Base-by-base conservation (phyloP, 2,113 vertebrate genomes). In the Marmota flaviventris region DNA sequence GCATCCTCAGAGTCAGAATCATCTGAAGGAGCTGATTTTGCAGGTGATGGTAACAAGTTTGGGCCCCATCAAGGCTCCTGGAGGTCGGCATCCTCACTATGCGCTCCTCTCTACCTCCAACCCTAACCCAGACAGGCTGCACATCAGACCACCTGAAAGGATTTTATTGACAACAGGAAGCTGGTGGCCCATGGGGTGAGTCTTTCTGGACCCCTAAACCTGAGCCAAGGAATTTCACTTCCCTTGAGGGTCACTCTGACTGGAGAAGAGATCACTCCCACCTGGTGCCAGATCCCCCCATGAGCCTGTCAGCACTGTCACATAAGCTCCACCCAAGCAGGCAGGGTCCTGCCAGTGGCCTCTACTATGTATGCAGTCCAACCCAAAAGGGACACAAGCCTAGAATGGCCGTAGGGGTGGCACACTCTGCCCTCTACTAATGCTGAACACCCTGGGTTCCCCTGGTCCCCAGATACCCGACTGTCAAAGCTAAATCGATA, bases 401-500 rank as follows among this genome's bases (percentile, higher is more conserved):
- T 72, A 73, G 53, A 81, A 63, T 0, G 0, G 73, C 56, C 87
- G 69, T 63, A 9, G 45, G 85, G 88, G 85, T 86, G 84, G 61
- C 84, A 63, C 69, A 58, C 34, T 85, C 70, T 94, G 84, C 16
- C 89, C 90, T 56, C 93, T 92, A 48, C 94, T 97, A 94, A 79
- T 78, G 81, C 89, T 45, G 79, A 94, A 93, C 85, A 90, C 93
- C 97, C 94, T 90, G 58, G 93, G 90, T 90, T 97, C 87, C 86
- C 85, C 84, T 32, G 32, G 86, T 79, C 79, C 97, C 96, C 97
- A 85, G 95, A 79, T 86, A 73, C 85, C 97, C 97, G 89, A 79
- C 97, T 97, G 93, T 95, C 95, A 97, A 89, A 93, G 95, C 92
- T 95, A 97, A 97, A 98, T 97, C 97, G 84, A 97, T 96, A 96